A percentile compares a stretch with the other conserved stretches of the same genome.
Conservation (phyloP, 2,888 invertebrate genomes). For the Galeruca laticollis region DNA sequence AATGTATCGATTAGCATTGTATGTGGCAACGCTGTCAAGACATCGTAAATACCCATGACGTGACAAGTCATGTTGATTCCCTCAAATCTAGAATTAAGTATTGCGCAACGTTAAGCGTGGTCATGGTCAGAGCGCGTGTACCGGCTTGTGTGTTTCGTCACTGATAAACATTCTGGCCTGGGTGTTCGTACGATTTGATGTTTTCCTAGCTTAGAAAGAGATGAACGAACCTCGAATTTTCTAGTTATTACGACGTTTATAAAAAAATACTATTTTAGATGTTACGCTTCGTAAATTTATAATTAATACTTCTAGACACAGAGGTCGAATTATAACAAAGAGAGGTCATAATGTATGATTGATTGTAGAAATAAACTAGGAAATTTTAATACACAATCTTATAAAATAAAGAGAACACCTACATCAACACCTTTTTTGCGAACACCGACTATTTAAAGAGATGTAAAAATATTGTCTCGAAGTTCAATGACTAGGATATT, state of each 20-base stretch:
- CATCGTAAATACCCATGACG: conserved; percentile 60
- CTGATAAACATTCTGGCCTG: conserved; percentile 49
- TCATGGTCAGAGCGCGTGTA: conserved; percentile 60
- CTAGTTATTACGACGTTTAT: neutral
- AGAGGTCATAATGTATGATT: neutral
- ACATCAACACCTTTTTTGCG: too few species aligned
- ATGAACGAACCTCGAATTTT: conserved; percentile 10
- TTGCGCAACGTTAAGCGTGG: conserved; percentile 62
- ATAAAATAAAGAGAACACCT: too few species aligned
- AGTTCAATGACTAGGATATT: too few species aligned
- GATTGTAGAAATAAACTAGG: neutral
- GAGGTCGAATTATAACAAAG: neutral
- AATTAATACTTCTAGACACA: neutral
- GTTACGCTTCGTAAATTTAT: neutral
- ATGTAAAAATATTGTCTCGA: too few species aligned
- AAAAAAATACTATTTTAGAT: neutral
- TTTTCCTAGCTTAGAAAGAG: conserved; percentile 1
- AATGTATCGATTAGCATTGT: conserved; percentile 22
- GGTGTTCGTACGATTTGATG: conserved; percentile 3
- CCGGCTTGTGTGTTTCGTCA: conserved; percentile 36
- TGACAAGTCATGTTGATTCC: conserved; percentile 56
- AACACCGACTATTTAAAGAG: too few species aligned
- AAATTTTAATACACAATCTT: neutral
- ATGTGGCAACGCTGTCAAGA: conserved; percentile 38
- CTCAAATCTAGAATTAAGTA: conserved; percentile 59